Conservation (phyloP, 2,113 vertebrate genomes). For the Dicerorhinus sumatrensis region DNA sequence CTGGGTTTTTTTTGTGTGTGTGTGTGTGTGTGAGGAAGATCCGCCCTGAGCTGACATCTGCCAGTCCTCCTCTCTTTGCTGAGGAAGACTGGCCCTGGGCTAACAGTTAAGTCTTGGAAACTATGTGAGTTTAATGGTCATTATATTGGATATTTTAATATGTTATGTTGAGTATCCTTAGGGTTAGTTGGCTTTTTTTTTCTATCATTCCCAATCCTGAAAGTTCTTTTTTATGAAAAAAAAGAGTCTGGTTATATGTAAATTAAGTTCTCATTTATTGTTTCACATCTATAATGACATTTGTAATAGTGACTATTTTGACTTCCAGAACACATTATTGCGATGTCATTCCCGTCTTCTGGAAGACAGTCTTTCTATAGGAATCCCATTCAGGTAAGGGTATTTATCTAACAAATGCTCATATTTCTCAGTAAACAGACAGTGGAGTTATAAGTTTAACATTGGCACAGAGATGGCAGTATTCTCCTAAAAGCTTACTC, state of each 20-base stretch:
- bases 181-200: not conserved
- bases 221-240: constrained; percentile 40
- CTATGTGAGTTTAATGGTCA: not conserved
- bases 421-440: not conserved
- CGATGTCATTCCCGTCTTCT: constrained; percentile 98
- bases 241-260: not conserved
- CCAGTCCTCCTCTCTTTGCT: too few species aligned
- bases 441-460: not conserved
- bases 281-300: not conserved
- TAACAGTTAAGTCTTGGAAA: not conserved
- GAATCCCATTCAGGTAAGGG: constrained; percentile 94
- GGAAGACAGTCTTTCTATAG: constrained; percentile 96
- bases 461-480: not conserved
- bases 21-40: too few species aligned
- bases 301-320: not conserved
- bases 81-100: too few species aligned
- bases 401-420: not conserved
- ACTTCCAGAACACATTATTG: constrained; percentile 93
- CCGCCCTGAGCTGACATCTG: too few species aligned
- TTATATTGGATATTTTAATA: not conserved
- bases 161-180: not conserved
- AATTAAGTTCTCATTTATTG: not conserved
- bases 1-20: too few species aligned
- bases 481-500: not conserved
- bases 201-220: not conserved